Base-by-base conservation (phyloP, 2,888 invertebrate genomes). In the Lacanobia wlatinum region DNA sequence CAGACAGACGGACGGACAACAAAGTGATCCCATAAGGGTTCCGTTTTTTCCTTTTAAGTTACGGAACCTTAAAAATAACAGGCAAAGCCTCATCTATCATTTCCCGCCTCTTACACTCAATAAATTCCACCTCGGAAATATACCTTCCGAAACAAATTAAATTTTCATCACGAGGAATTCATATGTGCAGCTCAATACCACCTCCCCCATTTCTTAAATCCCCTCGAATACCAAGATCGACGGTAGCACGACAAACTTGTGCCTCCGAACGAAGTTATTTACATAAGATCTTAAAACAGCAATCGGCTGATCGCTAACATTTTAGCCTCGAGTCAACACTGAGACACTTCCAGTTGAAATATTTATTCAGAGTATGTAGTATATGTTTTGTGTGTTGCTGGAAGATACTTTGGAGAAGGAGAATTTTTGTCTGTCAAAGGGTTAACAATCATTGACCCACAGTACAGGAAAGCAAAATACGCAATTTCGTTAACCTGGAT, bases 271-370 rank as follows among this genome's bases (percentile, higher is more conserved):
- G 84, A 87, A 89, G 89, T 80, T 92, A 93, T 94, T 94, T 94
- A 92, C 93, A 93, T 93, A 93, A 93, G 93, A 93, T 93, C 93
- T 94, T 93, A 94, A 92, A 93, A 92, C 92, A 92, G 92, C 94
- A 93, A 93, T 93, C 90, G 90, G 81, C 86, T 91, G 92, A 94
- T 94, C 92, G 91, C 91, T 90, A 86, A 90, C 91, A 91, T 91
- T 92, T 92, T 90, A 92, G 90, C 89, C 88, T 76, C 85, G 85
- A 92, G 91, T 93, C 92, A 92, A 92, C 89, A 92, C 77, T 82
- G 85, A 88, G 88, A 87, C 90, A 84, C 86, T 88, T 88, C 86
- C 83, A 85, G 85, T 82, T 86, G 87, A 88, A 90, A 91, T 92
- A 90, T 91, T 92, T 91, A 84, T 81, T 80, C 78, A 74, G 60